Evolutionary conservation across 2,797 vertebrate species (phyloP), one percentile per base, ranked within the genome.

Genomic region (Setipinna tenuifilis): DNA sequence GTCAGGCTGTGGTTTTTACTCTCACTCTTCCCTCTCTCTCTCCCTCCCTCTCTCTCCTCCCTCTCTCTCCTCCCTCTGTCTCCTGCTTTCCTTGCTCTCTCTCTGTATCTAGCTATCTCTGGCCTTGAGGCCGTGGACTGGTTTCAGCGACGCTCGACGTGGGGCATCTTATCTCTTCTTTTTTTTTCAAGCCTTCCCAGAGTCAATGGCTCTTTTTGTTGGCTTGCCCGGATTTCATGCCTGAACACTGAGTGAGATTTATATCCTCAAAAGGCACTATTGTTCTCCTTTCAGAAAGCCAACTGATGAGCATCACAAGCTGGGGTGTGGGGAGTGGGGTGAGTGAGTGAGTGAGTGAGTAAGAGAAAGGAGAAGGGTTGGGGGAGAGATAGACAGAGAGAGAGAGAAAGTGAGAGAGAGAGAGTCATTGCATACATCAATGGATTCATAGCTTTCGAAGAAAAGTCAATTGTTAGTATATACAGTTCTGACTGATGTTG

Each of bases 191-290:
- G 81, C 85, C 89, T 87, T 89, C 84, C 0, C 86, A 62, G 0
- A 91, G 85, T 97, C 95, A 96, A 95, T 96, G 95, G 93, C 89
- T 92, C 94, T 95, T 95, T 96, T 95, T 97, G 93, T 95, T 92
- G 93, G 89, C 87, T 91, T 93, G 93, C 90, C 90, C 93, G 93
- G 92, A 93, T 94, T 92, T 92, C 92, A 92, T 92, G 93, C 89
- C 94, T 90, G 91, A 87, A 91, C 93, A 93, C 88, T 50, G 93
- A 90, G 90, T 87, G 87, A 90, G 93, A 92, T 92, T 92, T 91
- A 89, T 54, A 88, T 88, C 93, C 90, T 90, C 95, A 93, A 96
- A 96, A 92, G 91, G 46, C 61, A 35, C 82, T 94, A 94, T 97
- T 97, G 96, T 97, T 95, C 92, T 89, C 84, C 2, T 82, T 88